These are phyloP conservation scores for Nephrotoma guestfalica DNA, from an alignment of 2,888 invertebrate species.

Conservation along the genomic window DNA sequence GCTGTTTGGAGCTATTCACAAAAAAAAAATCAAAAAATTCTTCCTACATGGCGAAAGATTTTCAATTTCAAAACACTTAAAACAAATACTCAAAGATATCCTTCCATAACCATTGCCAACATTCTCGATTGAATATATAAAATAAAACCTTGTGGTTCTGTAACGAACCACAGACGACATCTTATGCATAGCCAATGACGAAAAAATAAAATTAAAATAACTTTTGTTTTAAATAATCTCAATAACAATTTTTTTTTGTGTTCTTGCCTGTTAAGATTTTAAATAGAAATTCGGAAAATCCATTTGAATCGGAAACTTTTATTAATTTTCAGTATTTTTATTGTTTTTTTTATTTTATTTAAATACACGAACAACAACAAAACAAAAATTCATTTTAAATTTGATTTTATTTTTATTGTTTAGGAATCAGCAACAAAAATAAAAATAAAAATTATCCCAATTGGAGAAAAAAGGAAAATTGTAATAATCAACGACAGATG, in stretches of 20 bases:
- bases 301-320: not conserved
- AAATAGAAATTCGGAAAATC: not conserved
- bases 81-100: too few relatives aligned
- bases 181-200: not conserved
- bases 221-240: not conserved
- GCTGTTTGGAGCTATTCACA: too few relatives aligned
- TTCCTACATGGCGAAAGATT: too few relatives aligned
- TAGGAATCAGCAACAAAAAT: not conserved
- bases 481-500: not conserved
- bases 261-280: not conserved
- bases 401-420: not conserved
- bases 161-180: not conserved
- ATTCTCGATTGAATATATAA: too few relatives aligned
- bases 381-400: not conserved
- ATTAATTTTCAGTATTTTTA: not conserved
- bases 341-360: not conserved
- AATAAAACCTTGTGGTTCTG: too few relatives aligned
- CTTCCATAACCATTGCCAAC: too few relatives aligned
- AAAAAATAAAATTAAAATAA: not conserved
- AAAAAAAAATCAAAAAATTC: too few relatives aligned
- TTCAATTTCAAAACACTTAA: too few relatives aligned
- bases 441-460: not conserved
- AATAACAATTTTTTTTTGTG: not conserved
- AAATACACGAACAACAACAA: not conserved
- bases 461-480: not conserved